Evolutionary conservation across 2,797 vertebrate genomes (phyloP).

Genomic region (Chrysolophus pictus): DNA sequence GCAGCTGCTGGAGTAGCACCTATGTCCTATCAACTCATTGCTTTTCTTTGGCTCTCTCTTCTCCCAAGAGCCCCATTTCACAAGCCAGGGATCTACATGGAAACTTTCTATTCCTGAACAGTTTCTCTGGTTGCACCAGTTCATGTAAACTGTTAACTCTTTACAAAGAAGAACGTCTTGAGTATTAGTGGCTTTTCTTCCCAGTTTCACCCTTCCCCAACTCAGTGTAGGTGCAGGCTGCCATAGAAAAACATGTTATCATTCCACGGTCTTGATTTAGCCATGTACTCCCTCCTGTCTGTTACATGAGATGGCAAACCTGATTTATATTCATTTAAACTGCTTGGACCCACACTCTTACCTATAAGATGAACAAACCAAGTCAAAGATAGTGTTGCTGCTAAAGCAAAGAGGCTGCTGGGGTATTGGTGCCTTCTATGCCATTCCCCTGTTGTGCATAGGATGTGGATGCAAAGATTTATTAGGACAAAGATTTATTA

Average conservation of each 20-base stretch:
- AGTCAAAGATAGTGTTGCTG: background rate
- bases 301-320: rapidly evolving
- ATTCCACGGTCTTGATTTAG: background rate
- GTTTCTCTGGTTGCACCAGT: background rate
- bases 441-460: rapidly evolving
- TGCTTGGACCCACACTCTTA: background rate
- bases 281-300: rapidly evolving
- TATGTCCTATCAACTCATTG: background rate
- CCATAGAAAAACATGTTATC: background rate
- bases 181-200: background rate
- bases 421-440: background rate
- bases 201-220: background rate
- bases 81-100: background rate
- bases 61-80: background rate
- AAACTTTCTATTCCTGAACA: background rate
- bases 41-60: background rate
- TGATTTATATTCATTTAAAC: background rate
- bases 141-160: background rate
- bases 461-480: background rate
- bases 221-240: background rate
- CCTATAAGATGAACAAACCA: background rate
- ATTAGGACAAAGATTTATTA: background rate
- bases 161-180: background rate
- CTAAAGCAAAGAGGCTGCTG: rapidly evolving
- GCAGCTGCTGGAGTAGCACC: background rate